Percentiles rank a stretch among this genome's conserved stretches.
Conservation (phyloP, 2,797 vertebrate genomes). For the Myripristis jacobus region DNA sequence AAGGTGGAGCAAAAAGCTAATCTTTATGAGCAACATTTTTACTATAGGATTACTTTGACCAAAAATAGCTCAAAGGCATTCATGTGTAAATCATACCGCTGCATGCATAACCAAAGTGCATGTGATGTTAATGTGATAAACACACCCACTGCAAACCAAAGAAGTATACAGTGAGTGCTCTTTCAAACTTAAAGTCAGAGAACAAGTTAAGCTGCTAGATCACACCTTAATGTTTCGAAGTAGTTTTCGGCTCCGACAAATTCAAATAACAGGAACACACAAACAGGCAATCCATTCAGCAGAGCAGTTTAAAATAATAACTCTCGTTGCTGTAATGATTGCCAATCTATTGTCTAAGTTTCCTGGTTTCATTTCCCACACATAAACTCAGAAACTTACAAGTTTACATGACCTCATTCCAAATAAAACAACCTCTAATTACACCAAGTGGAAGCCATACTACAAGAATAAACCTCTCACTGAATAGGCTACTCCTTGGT, state of each 20-base stretch:
- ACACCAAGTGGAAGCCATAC: conserved; percentile 78
- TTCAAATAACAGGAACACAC: conserved; percentile 75
- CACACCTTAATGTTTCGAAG: conserved; percentile 32
- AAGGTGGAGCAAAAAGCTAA: conserved; percentile 70
- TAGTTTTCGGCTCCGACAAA: conserved; percentile 61
- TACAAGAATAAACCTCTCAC: conserved; percentile 76
- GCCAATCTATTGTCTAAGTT: conserved; percentile 80
- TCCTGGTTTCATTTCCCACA: conserved; percentile 82
- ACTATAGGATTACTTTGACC: conserved; percentile 44
- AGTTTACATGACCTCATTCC: conserved; percentile 77
- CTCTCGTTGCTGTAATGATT: conserved; percentile 69
- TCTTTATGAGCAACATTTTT: conserved; percentile 53
- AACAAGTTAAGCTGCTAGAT: conserved; percentile 49
- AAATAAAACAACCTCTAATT: conserved; percentile 82
- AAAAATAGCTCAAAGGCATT: conserved; percentile 58
- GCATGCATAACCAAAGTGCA: conserved; percentile 26
- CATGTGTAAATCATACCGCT: conserved; percentile 49
- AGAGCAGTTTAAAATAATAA: conserved; percentile 78
- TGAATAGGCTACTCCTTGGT: conserved; percentile 64
- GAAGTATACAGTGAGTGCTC: conserved; percentile 9
- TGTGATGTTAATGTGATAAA: conserved; percentile 42
- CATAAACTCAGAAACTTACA: conserved; percentile 78
- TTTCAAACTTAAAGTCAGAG: conserved; percentile 42
- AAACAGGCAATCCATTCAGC: conserved; percentile 63
- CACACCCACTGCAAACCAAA: conserved; percentile 36